Base-by-base conservation (phyloP, 2,888 invertebrate genomes). In the Trichogramma evanescens region DNA sequence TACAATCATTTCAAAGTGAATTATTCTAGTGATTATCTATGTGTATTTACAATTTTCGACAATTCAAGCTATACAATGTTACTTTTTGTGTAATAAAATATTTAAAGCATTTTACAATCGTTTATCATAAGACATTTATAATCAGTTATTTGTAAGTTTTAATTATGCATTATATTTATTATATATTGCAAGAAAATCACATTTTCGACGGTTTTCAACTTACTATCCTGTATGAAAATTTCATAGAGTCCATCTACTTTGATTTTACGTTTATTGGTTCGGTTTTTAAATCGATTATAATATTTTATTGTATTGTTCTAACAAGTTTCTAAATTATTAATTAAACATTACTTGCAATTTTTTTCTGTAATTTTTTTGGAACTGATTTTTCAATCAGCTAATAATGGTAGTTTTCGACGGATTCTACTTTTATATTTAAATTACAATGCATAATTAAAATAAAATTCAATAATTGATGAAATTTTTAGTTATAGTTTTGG, bases 11-110 rank as follows among this genome's bases (percentile, higher is more conserved):
- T 26, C 26, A 26, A 26, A 26, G 26, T 26, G 3, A 26, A 26
- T 26, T 26, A 26, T 26, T 26, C 26, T 26, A 62, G 54, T 56
- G 53, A 46, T 44, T 50, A 46, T 50, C 44, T 50, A 50, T 56
- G 53, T 56, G n/a, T 50, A 56, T 62, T 51, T 56, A 59, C 53
- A 56, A 7, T 43, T 53, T 46, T 41, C 48, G 7, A 55, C 54
- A 42, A 56, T 42, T 46, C 6, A 44, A 54, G 26, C 26, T 26
- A 26, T 26, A 26, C 26, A 26, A 26, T 26, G 26, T 26, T 26
- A 26, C 26, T 2, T 26, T 26, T 26, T 50, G 26, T 13, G n/a
- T 51, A 51, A 50, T 54, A 50, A 49, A 62, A 38, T 43, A 41
- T 13, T 42, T 38, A 41, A 59, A 44, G 40, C 41, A 45, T 59